A percentile compares a stretch with the other conserved stretches of the same genome.
Conservation (phyloP, 2,113 vertebrate genomes). For the Meleagris gallopavo region DNA sequence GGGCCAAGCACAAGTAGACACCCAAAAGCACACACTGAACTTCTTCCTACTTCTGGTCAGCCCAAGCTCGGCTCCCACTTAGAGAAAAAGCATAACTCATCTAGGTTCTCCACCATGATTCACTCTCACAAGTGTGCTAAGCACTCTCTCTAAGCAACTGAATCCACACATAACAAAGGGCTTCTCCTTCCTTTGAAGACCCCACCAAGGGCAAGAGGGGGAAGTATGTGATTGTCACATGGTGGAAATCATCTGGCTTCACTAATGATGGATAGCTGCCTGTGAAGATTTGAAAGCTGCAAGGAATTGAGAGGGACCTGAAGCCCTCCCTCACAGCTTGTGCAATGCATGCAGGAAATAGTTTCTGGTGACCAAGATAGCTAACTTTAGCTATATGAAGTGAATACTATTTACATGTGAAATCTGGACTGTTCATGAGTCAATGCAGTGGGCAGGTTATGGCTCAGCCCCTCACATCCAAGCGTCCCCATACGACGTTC, state of each 20-base stretch:
- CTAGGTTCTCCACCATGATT: neutral
- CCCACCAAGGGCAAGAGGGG: neutral
- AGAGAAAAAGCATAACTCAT: accelerated
- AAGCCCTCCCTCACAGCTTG: neutral
- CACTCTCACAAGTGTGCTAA: accelerated
- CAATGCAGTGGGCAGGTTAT: neutral
- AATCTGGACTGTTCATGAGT: neutral
- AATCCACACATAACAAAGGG: neutral
- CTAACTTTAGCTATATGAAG: neutral
- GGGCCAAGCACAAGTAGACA: neutral
- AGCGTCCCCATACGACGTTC: neutral
- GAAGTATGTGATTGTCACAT: slow-evolving; percentile 33
- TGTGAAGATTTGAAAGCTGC: neutral
- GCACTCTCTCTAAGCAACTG: neutral
- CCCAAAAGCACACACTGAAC: neutral
- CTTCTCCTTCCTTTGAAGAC: neutral
- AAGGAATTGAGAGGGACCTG: neutral
- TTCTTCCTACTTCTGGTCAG: neutral
- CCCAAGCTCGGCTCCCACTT: accelerated
- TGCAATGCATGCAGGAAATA: neutral
- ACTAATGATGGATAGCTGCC: slow-evolving; percentile 63
- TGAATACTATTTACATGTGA: neutral
- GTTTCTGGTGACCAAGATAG: neutral
- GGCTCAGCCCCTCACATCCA: neutral
- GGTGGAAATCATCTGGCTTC: slow-evolving; percentile 69